Percentiles rank a stretch among this genome's conserved stretches.
phyloP scores from a whole-genome alignment of 2,888 invertebrate species.

The Cinara cedri region DNA sequence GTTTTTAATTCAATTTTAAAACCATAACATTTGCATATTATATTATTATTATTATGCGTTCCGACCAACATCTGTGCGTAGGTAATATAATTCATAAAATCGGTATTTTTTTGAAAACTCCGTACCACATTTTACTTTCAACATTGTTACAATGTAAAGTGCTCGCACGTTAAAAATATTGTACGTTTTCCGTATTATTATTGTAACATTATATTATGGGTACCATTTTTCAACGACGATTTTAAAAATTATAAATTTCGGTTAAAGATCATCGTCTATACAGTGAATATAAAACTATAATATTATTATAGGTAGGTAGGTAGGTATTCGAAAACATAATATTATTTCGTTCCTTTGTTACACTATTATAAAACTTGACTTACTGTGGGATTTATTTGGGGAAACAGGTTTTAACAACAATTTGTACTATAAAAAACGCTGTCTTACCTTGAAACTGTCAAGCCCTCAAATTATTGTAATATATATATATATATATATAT shows the following conservation, averaged over 20 bases:
- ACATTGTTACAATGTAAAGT: too few relatives aligned
- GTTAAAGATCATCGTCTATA: constrained; percentile 20
- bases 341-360: constrained; percentile 48
- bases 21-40: neutral
- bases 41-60: neutral
- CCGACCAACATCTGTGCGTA: too few relatives aligned
- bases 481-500: constrained; percentile 31
- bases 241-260: constrained; percentile 24
- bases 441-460: constrained; percentile 54
- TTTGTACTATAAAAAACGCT: constrained; percentile 52
- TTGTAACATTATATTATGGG: too few relatives aligned
- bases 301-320: too few relatives aligned
- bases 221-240: neutral
- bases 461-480: constrained; percentile 51
- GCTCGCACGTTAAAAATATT: too few relatives aligned
- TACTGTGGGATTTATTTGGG: constrained; percentile 53
- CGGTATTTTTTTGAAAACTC: too few relatives aligned
- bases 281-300: neutral
- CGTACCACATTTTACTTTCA: too few relatives aligned
- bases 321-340: constrained; percentile 22
- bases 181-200: neutral
- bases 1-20: too few relatives aligned
- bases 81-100: too few relatives aligned
- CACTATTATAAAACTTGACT: constrained; percentile 45
- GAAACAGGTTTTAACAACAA: constrained; percentile 54